Percentiles rank a stretch among this genome's conserved stretches.
Conservation (phyloP, 2,113 vertebrate species). For the Oryzias celebensis region DNA sequence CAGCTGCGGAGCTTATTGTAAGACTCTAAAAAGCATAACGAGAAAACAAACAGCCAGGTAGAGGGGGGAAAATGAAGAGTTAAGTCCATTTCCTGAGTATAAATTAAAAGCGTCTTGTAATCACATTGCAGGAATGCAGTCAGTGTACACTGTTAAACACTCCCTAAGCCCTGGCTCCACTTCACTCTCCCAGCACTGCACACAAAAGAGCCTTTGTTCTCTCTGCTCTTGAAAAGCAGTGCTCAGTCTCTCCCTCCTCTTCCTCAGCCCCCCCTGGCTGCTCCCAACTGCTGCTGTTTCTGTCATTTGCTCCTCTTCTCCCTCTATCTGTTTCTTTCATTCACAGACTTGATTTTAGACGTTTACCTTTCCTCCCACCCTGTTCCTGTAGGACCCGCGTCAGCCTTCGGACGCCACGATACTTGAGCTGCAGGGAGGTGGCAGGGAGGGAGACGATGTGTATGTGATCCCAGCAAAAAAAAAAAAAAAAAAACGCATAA, state of each 20-base stretch:
- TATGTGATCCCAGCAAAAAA: neutral
- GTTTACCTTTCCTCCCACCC: slow-evolving; percentile 24
- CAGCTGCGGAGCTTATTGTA: neutral
- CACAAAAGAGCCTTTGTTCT: slow-evolving; percentile 84
- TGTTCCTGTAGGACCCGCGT: slow-evolving; percentile 13
- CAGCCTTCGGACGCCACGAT: slow-evolving; percentile 4
- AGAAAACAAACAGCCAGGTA: slow-evolving; percentile 42
- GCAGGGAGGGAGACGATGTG: slow-evolving; percentile 15
- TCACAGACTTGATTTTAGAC: slow-evolving; percentile 41
- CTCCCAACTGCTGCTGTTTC: slow-evolving; percentile 45
- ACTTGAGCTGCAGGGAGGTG: slow-evolving; percentile 5
- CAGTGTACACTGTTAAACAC: slow-evolving; percentile 82
- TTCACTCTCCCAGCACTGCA: slow-evolving; percentile 79
- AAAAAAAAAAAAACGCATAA: neutral
- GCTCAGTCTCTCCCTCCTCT: slow-evolving; percentile 71
- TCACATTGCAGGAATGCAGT: slow-evolving; percentile 83
- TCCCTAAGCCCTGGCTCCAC: slow-evolving; percentile 80
- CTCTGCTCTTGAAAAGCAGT: slow-evolving; percentile 80
- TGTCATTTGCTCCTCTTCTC: slow-evolving; percentile 37
- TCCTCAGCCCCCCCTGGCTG: slow-evolving; percentile 10
- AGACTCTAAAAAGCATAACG: neutral
- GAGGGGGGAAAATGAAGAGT: slow-evolving; percentile 68
- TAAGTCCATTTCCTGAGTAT: slow-evolving; percentile 80
- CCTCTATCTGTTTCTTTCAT: slow-evolving; percentile 58
- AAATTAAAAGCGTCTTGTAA: slow-evolving; percentile 84